Percentiles rank a stretch among this genome's conserved stretches.
Evolutionary conservation across 2,797 vertebrate species (phyloP).

Genomic region (Melanotaenia boesemani): DNA sequence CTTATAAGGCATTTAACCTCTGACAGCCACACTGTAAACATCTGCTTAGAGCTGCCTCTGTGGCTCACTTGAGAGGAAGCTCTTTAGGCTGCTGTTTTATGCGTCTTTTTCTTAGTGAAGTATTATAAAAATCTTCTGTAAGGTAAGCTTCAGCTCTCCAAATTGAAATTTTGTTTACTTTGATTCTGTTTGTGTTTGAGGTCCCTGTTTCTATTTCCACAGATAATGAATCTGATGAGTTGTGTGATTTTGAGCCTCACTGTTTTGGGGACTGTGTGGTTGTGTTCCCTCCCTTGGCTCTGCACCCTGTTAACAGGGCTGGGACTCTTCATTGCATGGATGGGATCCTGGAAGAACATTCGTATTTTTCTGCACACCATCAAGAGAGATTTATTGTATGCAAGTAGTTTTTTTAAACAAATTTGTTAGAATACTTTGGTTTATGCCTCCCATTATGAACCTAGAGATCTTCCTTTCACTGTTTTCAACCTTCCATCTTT

Average conservation of each 20-base stretch:
- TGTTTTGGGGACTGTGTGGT: conserved; percentile 72
- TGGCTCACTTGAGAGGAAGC: neutral
- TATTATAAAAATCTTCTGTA: neutral
- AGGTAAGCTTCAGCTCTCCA: conserved; percentile 34
- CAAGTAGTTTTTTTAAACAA: conserved; percentile 63
- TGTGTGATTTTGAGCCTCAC: conserved; percentile 58
- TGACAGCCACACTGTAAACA: conserved; percentile 28
- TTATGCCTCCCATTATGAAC: conserved; percentile 14
- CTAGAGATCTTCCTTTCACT: too few relatives aligned
- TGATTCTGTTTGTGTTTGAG: neutral
- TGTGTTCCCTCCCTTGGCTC: conserved; percentile 79
- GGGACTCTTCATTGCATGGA: conserved; percentile 77
- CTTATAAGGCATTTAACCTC: conserved; percentile 28
- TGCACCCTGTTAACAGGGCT: conserved; percentile 81
- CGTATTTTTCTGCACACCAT: conserved; percentile 81
- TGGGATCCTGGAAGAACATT: conserved; percentile 82
- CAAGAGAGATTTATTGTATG: conserved; percentile 87
- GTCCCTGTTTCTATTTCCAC: conserved; percentile 16
- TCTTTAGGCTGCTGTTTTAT: neutral
- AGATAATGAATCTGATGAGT: conserved; percentile 57
- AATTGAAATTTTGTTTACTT: neutral
- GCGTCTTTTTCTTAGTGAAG: neutral
- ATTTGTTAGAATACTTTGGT: neutral
- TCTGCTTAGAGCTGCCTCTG: conserved; percentile 1
- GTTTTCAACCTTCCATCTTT: neutral